Base-by-base conservation (phyloP, 2,797 vertebrate genomes). In the Molossus molossus region DNA sequence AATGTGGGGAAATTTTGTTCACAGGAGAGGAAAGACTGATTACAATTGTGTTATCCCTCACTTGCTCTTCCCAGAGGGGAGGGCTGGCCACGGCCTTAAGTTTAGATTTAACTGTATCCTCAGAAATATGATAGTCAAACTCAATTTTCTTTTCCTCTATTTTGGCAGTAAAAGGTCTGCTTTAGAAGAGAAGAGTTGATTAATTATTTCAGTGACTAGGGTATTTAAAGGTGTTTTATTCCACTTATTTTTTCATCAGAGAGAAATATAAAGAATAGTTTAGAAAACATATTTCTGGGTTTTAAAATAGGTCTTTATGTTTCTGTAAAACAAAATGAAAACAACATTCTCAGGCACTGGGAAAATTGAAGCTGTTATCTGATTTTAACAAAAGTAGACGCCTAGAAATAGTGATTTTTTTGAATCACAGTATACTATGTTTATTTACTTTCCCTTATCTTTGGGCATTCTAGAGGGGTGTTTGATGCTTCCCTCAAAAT, bases 401-500 rank as follows among this genome's bases (percentile, higher is more conserved):
- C 29, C 29, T 87, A 57, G 29, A 81, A 65, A 55, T 37, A 27
- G 1, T 81, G 45, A 20, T 75, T 87, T 96, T 97, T 95, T 75
- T 89, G 85, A 83, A 37, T 90, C 50, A 27, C 6, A 45, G 8
- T 55, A 23, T n/a, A 12, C 67, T 70, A 1, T 53, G 48, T 87
- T 92, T 70, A 69, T 85, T 92, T 77, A 86, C 70, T 48, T 70
- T 92, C 33, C 79, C 4, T 82, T 96, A 85, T 98, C 53, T 98
- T 98, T 97, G 91, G 65, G 97, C 40, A 0, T 98, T 98, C 53
- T 98, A 99, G 99, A 98, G 99, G 99, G 95, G 99, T 99, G 80
- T 99, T 99, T 97, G 99, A 99, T 97, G 99, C 99, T 92, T 99
- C 99, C 67, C 99, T 99, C 97, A 99, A 99, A 98, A 99, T 99